A percentile compares a stretch with the other conserved stretches of the same genome.
These are phyloP conservation scores for Adela reaumurella DNA, from an alignment of 2,888 invertebrate genomes.

Conservation along the genomic window DNA sequence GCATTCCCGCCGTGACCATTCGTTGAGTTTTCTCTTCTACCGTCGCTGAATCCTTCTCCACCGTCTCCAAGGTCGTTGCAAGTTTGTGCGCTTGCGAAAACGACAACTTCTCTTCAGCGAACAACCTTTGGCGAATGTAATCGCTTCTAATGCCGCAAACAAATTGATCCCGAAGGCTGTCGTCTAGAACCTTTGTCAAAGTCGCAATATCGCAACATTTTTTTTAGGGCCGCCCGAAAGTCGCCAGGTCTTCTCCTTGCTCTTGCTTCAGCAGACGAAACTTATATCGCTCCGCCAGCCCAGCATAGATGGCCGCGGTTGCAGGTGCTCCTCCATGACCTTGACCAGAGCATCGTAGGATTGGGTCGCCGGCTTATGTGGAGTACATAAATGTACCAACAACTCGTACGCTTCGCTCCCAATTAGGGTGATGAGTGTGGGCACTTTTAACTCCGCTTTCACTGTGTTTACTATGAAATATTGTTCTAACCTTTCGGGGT, in stretches of 20 bases:
- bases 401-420: constrained; percentile 10
- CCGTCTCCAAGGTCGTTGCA: constrained; percentile 1
- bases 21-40: neutral
- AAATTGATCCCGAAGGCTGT: constrained; percentile 1
- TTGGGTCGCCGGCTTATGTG: constrained; percentile 10
- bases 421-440: constrained; percentile 11
- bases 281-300: constrained; percentile 8
- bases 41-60: neutral
- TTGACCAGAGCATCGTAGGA: constrained; percentile 4
- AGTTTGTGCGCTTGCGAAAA: neutral
- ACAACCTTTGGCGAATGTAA: constrained; percentile 1
- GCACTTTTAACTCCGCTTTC: neutral
- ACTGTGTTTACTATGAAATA: constrained; percentile 1
- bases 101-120: neutral
- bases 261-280: constrained; percentile 10
- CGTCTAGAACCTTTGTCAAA: neutral
- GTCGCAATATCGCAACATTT: constrained; percentile 2
- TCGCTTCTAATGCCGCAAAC: constrained; percentile 1
- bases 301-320: constrained; percentile 10
- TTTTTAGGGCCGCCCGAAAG: constrained; percentile 1
- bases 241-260: constrained; percentile 4
- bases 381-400: constrained; percentile 10
- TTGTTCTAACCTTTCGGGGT: constrained; percentile 8
- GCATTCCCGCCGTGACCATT: too few relatives aligned
- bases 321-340: constrained; percentile 9